Conservation (phyloP, 2,797 vertebrate species). For the Pangasius sanitwongsei region DNA sequence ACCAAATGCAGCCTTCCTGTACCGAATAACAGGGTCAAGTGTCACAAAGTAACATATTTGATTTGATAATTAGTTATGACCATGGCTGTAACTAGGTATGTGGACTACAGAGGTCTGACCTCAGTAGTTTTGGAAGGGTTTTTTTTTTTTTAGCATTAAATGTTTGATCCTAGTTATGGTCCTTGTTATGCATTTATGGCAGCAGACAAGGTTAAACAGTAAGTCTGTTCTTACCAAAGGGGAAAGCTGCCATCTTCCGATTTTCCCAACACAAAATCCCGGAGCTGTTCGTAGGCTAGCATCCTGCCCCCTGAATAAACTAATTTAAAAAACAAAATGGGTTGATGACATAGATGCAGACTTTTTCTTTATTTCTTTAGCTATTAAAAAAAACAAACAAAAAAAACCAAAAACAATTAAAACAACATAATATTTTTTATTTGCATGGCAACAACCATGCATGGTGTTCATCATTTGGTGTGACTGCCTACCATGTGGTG, state of each 20-base stretch:
- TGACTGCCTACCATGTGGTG: neutral
- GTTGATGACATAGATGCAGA: neutral
- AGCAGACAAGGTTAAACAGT: neutral
- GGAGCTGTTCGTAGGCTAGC: constrained; percentile 81
- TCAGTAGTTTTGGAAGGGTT: neutral
- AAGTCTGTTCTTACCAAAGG: constrained; percentile 75
- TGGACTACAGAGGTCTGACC: neutral
- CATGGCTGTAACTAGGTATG: too few species aligned
- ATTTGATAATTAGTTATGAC: neutral
- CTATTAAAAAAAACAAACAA: neutral
- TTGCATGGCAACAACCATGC: neutral
- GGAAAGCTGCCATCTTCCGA: constrained; percentile 76
- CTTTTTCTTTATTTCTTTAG: neutral
- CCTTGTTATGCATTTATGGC: neutral
- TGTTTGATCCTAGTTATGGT: neutral
- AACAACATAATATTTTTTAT: neutral
- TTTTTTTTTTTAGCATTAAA: too few species aligned
- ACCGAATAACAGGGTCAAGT: constrained; percentile 9
- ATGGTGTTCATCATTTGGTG: neutral
- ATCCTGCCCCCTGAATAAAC: constrained; percentile 85
- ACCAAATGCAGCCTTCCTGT: constrained; percentile 81
- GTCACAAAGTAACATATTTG: neutral
- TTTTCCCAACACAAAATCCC: constrained; percentile 78
- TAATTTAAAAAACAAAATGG: constrained; percentile 48
- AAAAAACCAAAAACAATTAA: neutral